phyloP scores from a whole-genome alignment of 1,140 invertebrate species.

The Pomacea maculata region DNA sequence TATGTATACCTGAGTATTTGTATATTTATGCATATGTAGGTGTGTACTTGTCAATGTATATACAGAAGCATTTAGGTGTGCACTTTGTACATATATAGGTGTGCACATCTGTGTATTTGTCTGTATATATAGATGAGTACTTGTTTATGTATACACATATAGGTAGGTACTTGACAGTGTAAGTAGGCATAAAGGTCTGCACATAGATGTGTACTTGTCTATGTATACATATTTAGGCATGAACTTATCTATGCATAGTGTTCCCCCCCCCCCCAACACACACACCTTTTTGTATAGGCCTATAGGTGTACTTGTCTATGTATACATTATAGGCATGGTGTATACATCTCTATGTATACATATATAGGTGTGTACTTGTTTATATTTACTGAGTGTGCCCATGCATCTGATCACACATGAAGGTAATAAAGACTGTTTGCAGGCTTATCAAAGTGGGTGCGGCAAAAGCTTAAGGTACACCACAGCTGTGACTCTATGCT shows the following conservation, averaged over 20 bases:
- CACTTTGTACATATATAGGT: not conserved
- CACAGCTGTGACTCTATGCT: conserved; percentile 36
- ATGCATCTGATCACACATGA: no score
- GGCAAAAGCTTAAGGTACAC: conserved; percentile 46
- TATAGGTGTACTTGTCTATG: not conserved
- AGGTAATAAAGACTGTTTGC: not conserved
- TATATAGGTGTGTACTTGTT: not conserved
- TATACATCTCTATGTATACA: not conserved
- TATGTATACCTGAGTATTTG: not conserved
- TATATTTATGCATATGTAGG: no score
- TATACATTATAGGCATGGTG: not conserved
- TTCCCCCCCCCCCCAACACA: not conserved
- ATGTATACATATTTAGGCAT: not conserved
- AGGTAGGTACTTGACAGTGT: not conserved
- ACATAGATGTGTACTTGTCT: not conserved
- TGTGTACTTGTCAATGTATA: not conserved
- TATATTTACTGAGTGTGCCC: no score
- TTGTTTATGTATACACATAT: not conserved
- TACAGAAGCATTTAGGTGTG: not conserved
- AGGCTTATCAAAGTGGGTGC: conserved; percentile 60
- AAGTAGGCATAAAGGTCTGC: not conserved
- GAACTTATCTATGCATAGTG: not conserved
- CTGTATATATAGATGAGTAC: not conserved
- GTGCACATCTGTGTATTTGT: not conserved
- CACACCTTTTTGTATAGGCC: not conserved